Evolutionary conservation across 2,888 invertebrate genomes (phyloP), one percentile per base, ranked within the genome.

Genomic region (Chrysolina oricalcia): DNA sequence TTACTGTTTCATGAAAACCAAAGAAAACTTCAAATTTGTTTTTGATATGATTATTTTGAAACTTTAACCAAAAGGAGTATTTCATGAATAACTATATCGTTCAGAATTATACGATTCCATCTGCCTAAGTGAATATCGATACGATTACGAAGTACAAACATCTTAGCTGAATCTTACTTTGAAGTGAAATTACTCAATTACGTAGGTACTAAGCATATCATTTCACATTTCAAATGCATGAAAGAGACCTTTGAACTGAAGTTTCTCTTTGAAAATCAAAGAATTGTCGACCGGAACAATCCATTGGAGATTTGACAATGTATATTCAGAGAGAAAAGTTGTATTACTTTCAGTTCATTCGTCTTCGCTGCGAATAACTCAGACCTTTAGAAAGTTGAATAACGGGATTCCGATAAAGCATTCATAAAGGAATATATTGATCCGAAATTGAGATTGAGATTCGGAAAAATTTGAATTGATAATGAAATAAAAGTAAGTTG

Each of bases 141-240:
- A 46, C 35, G 27, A 35, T 27, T 59, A 27, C n/a, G 13, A 19
- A 59, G n/a, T 35, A 59, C 9, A 23, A 21, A 59, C 27, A 27
- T 59, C 59, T 35, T 35, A 59, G 59, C 4, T 27, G 10, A 59
- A 35, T 35, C 17, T 27, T 1, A 9, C 59, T 27, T 23, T 59
- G 35, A 35, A 35, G 17, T 27, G 10, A 35, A 9, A 59, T n/a
- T 15, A 59, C 23, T 59, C 59, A 35, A 35, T n/a, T 27, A 35
- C 59, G n/a, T 15, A 35, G 35, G n/a, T 15, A 35, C 59, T 59
- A 13, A 35, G 27, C 27, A 59, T 59, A 59, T 59, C 59, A 35
- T 23, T 59, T n/a, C 10, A n/a, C n/a, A 59, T 59, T 59, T 59
- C 59, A 27, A 35, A 59, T 59, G 59, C 59, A 59, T 59, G 6